A percentile compares a stretch with the other conserved stretches of the same genome.
Evolutionary conservation across 2,888 invertebrate genomes (phyloP).

Genomic region (Tanypteryx hageni): DNA sequence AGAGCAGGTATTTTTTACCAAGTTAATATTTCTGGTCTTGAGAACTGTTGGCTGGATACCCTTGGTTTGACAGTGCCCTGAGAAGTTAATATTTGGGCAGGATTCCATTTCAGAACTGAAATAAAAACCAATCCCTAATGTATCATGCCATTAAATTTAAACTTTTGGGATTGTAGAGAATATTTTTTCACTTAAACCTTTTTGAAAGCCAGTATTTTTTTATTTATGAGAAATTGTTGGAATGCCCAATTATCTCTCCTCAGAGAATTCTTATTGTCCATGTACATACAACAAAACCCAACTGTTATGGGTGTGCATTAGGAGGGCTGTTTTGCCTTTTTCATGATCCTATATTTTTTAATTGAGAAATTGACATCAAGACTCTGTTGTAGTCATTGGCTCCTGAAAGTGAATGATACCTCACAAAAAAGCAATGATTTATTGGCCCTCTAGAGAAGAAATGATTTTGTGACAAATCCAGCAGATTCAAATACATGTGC

Average conservation of each 20-base stretch:
- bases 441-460: too few relatives aligned
- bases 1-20: constrained; percentile 23
- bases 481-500: too few relatives aligned
- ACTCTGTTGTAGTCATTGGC: constrained; percentile 55
- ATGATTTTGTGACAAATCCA: too few relatives aligned
- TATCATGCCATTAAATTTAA: too few relatives aligned
- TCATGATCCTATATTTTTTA: constrained; percentile 48
- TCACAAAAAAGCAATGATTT: constrained; percentile 21
- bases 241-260: not conserved
- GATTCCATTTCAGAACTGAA: constrained; percentile 61
- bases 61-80: constrained; percentile 58
- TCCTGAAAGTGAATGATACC: constrained; percentile 58
- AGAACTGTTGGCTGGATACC: constrained; percentile 56
- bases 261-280: not conserved
- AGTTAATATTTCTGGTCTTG: constrained; percentile 59
- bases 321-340: constrained; percentile 55
- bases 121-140: constrained; percentile 40
- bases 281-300: constrained; percentile 51
- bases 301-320: constrained; percentile 59
- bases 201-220: not conserved
- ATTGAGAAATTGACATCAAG: constrained; percentile 53
- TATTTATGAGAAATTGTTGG: not conserved
- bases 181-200: too few relatives aligned
- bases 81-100: constrained; percentile 63
- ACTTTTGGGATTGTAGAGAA: too few relatives aligned